Base-by-base conservation (phyloP, 2,797 vertebrate genomes). In the Balearica regulorum region DNA sequence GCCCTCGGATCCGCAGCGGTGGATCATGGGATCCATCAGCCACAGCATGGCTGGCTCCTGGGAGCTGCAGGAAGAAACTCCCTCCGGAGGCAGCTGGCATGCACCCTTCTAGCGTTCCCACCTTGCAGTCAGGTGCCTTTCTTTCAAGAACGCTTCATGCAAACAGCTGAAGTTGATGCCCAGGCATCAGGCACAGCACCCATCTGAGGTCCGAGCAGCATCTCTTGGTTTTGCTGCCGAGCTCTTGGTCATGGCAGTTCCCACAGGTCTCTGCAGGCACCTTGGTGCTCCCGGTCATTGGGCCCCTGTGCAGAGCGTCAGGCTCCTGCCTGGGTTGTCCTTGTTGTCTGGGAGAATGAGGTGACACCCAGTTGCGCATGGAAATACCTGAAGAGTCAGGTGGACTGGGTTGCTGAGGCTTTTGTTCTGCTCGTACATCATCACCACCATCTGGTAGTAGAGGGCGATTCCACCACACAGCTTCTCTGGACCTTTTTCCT, bases 181-280 rank as follows among this genome's bases (percentile, higher is more conserved):
- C 11, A 1, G 54, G 18, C 13, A 11, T 6, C 0, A 1, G 46
- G 28, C 37, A 25, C 49, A 75, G 71, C 18, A 20, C 22, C 25
- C 28, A 1, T 5, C 22, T 35, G 29, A 61, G 39, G 8, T 58
- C 51, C 0, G 3, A 73, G 68, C 58, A 49, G 33, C 64, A 54
- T 49, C 51, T 64, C 54, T 68, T 37, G 13, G 11, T 66, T 64
- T 86, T 69, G 13, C 33, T 70, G 79, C 21, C 37, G 29, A 90
- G 11, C 19, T 65, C 79, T 33, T 49, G 41, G 8, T 37, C 0
- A 8, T 20, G 43, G 31, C 39, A 3, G 20, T 57, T 92, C 29
- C 31, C 22, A 0, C 0, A 1, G 64, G 28, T 5, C 26, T 83
- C n/a, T 29, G 41, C 17, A n/a, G 62, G 29, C 1, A 0, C 37